Percentiles rank a stretch among this genome's conserved stretches.
Conservation (phyloP, 2,113 vertebrate species). For the Nycticebus coucang region DNA sequence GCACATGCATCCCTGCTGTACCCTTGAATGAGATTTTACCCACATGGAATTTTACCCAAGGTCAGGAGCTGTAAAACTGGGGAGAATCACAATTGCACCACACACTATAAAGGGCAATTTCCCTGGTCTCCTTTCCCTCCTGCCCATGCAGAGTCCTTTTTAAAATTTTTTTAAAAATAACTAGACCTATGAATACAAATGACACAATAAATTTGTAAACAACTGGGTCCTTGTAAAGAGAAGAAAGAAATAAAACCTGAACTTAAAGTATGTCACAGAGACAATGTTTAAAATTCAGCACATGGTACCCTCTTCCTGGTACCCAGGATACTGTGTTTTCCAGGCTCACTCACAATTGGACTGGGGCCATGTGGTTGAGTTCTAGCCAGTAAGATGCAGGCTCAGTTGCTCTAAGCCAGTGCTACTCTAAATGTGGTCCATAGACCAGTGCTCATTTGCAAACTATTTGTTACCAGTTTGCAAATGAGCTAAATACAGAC, state of each 20-base stretch:
- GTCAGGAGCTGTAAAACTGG: constrained; percentile 20
- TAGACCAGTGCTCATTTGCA: neutral
- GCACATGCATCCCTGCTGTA: neutral
- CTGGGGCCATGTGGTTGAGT: neutral
- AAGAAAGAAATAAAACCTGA: neutral
- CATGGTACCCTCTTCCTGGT: neutral
- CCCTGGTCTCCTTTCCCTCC: neutral
- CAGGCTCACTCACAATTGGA: neutral
- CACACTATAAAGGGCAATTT: neutral
- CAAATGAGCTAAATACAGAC: constrained; percentile 3
- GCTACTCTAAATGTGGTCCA: neutral
- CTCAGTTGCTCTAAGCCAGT: neutral
- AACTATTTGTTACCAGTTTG: neutral
- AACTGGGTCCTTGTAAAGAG: neutral
- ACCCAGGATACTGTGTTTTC: neutral
- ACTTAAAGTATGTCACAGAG: neutral
- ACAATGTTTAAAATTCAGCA: neutral
- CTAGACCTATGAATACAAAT: neutral
- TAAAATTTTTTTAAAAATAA: neutral
- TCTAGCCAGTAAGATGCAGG: neutral
- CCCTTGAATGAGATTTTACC: neutral
- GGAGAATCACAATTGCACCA: neutral
- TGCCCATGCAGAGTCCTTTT: neutral
- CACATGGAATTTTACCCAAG: constrained; percentile 34
- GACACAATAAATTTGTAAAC: constrained; percentile 18